Evolutionary conservation across 2,113 vertebrate genomes (phyloP), one percentile per base, ranked within the genome.

Genomic region (Uria lomvia): DNA sequence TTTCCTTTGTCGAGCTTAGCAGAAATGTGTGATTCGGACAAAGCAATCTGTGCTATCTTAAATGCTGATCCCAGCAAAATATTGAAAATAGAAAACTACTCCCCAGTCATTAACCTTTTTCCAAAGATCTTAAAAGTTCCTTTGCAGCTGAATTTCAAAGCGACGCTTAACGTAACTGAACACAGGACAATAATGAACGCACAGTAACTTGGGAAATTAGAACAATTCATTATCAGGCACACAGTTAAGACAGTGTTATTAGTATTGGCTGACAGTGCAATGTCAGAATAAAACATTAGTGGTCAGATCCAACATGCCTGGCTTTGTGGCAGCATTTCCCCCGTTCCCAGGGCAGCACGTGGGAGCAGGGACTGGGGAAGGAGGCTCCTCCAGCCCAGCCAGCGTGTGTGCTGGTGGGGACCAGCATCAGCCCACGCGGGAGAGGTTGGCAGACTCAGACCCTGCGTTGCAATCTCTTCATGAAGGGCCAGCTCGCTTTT

Each of bases 341-440:
- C 24, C 7, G 0, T 63, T 59, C 27, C 30, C 19, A 34, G 22
- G 1, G 6, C 53, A n/a, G 32, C 2, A 0, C 4, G 3, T 8
- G 9, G n/a, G 22, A 83, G 27, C 24, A 50, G n/a, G 9, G 36
- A 2, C n/a, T 26, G 40, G 27, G 45, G 17, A 52, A 36, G 26
- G 47, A 27, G 23, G 11, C 4, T 62, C 27, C 17, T 13, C 19
- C 40, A 32, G 24, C 15, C 6, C 29, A 32, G 12, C 15, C 30
- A 72, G 32, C 2, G 2, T 3, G 3, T 1, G 1, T 36, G 15
- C n/a, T 38, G 12, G 8, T 22, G 45, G 29, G 58, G 11, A 63
- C 27, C 12, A 30, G 19, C 65, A 36, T 26, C n/a, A 23, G 11
- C 24, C 24, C 30, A 3, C 2, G 1, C 2, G 12, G 20, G 22